phyloP scores from a whole-genome alignment of 2,797 vertebrate species.

The Furcifer pardalis region DNA sequence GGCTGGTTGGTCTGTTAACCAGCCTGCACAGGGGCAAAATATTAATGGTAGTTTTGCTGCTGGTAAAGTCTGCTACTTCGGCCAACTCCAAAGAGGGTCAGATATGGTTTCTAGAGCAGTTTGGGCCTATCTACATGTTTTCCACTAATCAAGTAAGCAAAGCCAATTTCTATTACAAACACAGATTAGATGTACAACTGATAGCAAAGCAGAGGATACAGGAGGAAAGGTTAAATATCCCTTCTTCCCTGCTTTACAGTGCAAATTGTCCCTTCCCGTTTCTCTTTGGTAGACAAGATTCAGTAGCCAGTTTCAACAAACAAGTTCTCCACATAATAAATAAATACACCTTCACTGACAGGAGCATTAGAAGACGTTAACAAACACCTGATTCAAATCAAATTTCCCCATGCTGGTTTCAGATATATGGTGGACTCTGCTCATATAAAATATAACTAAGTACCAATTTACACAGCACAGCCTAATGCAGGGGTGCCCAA shows the following conservation, averaged over 20 bases:
- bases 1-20: slow-evolving; percentile 28
- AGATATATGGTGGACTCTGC: neutral
- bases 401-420: neutral
- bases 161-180: slow-evolving; percentile 4
- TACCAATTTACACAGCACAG: neutral
- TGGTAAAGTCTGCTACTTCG: slow-evolving; percentile 42
- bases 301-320: neutral
- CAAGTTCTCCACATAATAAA: neutral
- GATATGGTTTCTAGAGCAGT: slow-evolving; percentile 30
- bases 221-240: neutral
- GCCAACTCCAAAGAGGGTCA: slow-evolving; percentile 29
- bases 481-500: too few relatives aligned
- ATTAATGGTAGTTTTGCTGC: slow-evolving; percentile 38
- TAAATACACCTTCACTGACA: neutral
- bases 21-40: slow-evolving; percentile 40
- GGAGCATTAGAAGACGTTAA: neutral
- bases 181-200: neutral
- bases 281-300: neutral
- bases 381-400: neutral
- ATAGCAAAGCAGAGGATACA: too few relatives aligned
- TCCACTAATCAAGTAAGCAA: slow-evolving; percentile 2
- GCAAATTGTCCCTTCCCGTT: neutral
- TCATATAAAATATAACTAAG: neutral
- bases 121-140: neutral
- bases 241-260: neutral